Evolutionary conservation across 2,888 invertebrate genomes (phyloP).

Genomic region (Endotricha flammealis): DNA sequence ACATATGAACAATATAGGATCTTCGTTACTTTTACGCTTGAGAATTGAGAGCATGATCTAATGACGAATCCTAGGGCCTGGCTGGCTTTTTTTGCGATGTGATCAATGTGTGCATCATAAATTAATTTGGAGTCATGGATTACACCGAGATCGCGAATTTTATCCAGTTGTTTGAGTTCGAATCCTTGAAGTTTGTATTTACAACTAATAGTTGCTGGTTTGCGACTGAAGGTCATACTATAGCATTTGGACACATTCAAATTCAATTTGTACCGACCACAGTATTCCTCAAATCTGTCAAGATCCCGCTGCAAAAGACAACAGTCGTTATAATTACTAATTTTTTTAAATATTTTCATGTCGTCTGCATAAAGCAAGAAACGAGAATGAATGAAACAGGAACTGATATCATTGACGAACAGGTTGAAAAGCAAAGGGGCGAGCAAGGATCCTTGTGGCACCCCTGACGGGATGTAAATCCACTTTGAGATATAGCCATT

Average conservation of each 20-base stretch:
- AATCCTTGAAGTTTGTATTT: neutral
- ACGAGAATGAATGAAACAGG: neutral
- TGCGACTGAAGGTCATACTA: neutral
- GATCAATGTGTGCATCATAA: too few species aligned
- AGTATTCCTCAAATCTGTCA: neutral
- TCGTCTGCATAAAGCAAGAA: neutral
- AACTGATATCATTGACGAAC: neutral
- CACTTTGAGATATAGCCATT: too few species aligned
- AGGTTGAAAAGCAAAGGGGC: too few species aligned
- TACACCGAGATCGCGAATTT: neutral
- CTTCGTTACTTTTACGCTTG: too few species aligned
- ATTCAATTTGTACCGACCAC: neutral
- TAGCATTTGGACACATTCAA: neutral
- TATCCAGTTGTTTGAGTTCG: neutral
- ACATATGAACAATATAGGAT: too few species aligned
- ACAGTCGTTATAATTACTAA: neutral
- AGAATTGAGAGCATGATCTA: too few species aligned
- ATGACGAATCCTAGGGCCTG: too few species aligned
- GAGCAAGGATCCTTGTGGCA: too few species aligned
- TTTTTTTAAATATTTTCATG: neutral
- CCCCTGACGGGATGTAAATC: too few species aligned
- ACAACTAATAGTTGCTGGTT: neutral
- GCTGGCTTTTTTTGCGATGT: too few species aligned
- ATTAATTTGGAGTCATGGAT: too few species aligned
- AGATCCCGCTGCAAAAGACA: neutral